Evolutionary conservation across 2,797 vertebrate species (phyloP).

Genomic region (Scleropages formosus): DNA sequence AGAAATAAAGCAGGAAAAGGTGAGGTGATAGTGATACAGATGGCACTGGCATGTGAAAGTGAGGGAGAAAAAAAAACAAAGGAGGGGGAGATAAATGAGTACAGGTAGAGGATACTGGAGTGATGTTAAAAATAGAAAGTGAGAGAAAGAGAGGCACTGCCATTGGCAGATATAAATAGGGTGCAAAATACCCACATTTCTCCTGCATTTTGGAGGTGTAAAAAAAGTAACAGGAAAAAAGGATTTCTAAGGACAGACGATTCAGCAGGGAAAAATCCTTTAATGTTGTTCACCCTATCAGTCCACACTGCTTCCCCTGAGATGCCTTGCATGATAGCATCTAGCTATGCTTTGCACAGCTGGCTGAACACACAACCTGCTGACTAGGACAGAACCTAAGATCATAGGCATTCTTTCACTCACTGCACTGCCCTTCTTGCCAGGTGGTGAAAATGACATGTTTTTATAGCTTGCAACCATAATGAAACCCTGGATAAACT

Average conservation of each 20-base stretch:
- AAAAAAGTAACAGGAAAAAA: constrained; percentile 60
- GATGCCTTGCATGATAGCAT: not conserved
- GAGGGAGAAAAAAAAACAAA: constrained; percentile 43
- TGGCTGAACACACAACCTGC: constrained; percentile 1
- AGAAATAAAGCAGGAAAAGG: constrained; percentile 26
- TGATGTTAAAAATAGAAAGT: constrained; percentile 62
- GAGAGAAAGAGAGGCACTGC: constrained; percentile 46
- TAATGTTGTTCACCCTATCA: not conserved
- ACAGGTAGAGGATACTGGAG: constrained; percentile 49
- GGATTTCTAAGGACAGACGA: not conserved
- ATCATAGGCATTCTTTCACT: not conserved
- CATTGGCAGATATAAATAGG: constrained; percentile 71
- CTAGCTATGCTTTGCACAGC: not conserved
- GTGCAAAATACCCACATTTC: constrained; percentile 14
- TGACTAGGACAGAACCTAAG: not conserved
- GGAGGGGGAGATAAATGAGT: constrained; percentile 38
- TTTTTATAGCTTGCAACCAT: not conserved
- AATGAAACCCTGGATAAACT: not conserved
- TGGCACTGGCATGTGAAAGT: constrained; percentile 64
- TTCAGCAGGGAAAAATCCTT: constrained; percentile 11
- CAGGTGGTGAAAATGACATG: constrained; percentile 6
- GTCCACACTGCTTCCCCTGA: not conserved
- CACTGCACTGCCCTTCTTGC: not conserved
- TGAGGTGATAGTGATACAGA: constrained; percentile 58
- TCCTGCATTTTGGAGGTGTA: constrained; percentile 51